Conservation (phyloP, 2,113 vertebrate genomes). For the Cariama cristata region DNA sequence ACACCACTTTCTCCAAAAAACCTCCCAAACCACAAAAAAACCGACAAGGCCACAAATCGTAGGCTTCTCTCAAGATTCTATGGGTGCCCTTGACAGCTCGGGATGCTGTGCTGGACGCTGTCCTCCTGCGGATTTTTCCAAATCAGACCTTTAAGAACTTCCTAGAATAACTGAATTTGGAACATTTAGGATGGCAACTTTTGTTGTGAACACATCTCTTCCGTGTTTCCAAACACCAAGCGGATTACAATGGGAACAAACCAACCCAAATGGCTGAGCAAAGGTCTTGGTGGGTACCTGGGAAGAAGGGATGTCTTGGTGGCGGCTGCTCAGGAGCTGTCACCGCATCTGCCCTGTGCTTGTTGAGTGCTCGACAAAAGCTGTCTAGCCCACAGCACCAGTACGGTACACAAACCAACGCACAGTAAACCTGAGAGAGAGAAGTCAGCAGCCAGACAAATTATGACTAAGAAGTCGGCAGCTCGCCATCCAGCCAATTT, state of each 20-base stretch:
- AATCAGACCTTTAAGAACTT: neutral
- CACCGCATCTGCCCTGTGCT: accelerated
- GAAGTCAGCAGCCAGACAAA: neutral
- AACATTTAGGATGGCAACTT: neutral
- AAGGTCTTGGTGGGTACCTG: neutral
- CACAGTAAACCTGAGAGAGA: neutral
- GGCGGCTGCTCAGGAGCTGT: neutral
- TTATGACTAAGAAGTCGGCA: too few relatives aligned
- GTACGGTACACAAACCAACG: neutral
- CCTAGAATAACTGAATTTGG: neutral
- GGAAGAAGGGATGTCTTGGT: accelerated
- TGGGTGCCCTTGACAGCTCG: neutral
- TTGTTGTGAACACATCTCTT: neutral
- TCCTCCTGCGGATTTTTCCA: neutral
- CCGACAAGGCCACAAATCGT: neutral
- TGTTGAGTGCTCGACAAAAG: accelerated
- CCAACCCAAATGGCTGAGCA: neutral
- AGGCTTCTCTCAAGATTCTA: neutral
- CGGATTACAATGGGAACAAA: neutral
- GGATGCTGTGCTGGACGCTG: neutral
- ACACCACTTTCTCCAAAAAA: neutral
- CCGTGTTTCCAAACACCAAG: neutral
- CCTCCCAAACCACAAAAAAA: neutral
- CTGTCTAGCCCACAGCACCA: neutral
- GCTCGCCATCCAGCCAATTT: neutral